Base-by-base conservation (phyloP, 2,113 vertebrate species). In the Amazona guildingii region DNA sequence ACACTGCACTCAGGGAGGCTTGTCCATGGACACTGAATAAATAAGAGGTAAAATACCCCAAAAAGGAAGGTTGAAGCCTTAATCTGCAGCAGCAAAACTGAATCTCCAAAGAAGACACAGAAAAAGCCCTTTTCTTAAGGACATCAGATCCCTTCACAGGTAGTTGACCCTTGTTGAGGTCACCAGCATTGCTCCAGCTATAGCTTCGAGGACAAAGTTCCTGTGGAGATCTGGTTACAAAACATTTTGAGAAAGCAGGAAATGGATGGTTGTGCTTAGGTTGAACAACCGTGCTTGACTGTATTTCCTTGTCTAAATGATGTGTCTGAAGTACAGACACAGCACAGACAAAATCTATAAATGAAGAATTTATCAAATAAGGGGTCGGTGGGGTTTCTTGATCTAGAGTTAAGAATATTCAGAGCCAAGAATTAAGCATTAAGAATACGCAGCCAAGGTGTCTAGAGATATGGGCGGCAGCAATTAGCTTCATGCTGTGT, bases 401-500 rank as follows among this genome's bases (percentile, higher is more conserved):
- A 73, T 91, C 41, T 79, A 64, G 37, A 93, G 66, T 35, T 72
- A 93, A 83, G 80, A 88, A 78, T 84, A 96, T 84, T 90, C 48
- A 84, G 41, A 76, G 57, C 28, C 37, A 37, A 37, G 37, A 37
- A 37, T 37, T 37, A 37, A 37, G 37, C 37, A 37, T 37, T 37
- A 37, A 37, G 37, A 37, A 37, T 37, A 37, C 68, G 77, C 48
- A 91, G 80, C 49, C 66, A 83, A 91, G 57, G 48, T 88, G 52
- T 77, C 80, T 64, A 79, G 81, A 95, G 73, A 95, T 82, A 92
- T 1, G 19, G 52, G 66, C 91, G 77, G 16, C 74, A 79, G 73
- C 93, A 96, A 94, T 94, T 94, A 92, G 64, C 78, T 96, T 84
- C 69, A 66, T 76, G 49, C 80, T 96, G 88, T n/a, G 39, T 94